Conservation (phyloP, 2,113 vertebrate species). For the Bostrychus sinensis region DNA sequence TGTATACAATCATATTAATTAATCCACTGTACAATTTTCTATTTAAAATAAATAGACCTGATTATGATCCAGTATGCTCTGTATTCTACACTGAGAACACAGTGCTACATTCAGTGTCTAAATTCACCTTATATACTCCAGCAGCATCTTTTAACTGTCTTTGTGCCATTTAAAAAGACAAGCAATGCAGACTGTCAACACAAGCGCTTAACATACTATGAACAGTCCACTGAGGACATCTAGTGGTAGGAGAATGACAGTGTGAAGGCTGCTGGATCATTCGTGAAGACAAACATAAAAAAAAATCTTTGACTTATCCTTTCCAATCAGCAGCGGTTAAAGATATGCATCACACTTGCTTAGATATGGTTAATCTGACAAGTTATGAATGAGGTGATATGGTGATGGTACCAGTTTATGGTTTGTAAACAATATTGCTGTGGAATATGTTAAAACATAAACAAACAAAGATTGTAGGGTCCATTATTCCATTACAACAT, state of each 20-base stretch:
- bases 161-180: background rate
- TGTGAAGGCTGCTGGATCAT: background rate
- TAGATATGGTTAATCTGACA: no score
- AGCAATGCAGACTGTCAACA: background rate
- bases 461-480: background rate
- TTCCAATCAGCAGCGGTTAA: background rate
- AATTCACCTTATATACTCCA: background rate
- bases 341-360: background rate
- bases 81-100: background rate
- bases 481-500: conserved; percentile 34
- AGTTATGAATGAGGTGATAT: no score
- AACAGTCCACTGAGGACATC: background rate
- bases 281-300: background rate
- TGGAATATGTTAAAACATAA: background rate
- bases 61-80: background rate
- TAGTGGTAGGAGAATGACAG: background rate
- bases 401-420: background rate
- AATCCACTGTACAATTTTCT: no score
- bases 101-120: background rate
- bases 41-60: background rate
- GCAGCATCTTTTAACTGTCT: background rate
- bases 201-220: no score
- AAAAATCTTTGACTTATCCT: background rate
- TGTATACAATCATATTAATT: no score
- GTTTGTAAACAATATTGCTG: background rate